Evolutionary conservation across 2,888 invertebrate species (phyloP).

Genomic region (Agrochola lychnidis): DNA sequence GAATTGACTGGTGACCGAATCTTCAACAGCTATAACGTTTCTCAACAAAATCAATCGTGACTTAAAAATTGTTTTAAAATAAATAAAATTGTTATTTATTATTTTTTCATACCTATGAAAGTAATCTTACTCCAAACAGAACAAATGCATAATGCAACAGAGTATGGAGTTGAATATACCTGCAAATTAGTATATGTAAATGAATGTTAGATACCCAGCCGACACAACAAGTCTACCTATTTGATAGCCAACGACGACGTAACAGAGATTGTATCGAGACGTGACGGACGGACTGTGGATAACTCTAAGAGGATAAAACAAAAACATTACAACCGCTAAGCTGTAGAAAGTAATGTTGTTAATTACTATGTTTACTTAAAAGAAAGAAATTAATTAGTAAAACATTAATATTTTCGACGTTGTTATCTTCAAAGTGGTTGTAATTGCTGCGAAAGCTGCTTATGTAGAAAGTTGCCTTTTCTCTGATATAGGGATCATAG

Average conservation of each 20-base stretch:
- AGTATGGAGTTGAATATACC: constrained; percentile 56
- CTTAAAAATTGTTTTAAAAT: background rate
- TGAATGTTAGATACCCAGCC: constrained; percentile 46
- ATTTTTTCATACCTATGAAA: background rate
- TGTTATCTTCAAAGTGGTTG: background rate
- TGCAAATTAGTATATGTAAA: constrained; percentile 51
- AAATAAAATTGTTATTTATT: background rate
- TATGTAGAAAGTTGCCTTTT: background rate
- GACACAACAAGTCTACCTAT: constrained; percentile 53
- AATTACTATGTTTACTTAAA: constrained; percentile 12
- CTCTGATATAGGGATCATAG: background rate
- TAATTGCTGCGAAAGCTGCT: background rate
- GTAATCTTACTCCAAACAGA: background rate
- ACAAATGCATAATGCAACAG: background rate
- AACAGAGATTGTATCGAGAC: constrained; percentile 58
- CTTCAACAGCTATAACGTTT: no score
- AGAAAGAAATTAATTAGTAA: constrained; percentile 1
- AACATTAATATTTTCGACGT: background rate
- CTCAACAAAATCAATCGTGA: no score
- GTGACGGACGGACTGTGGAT: constrained; percentile 42
- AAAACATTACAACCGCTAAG: constrained; percentile 34
- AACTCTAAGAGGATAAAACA: constrained; percentile 10
- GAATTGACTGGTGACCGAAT: no score
- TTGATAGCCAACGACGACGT: constrained; percentile 62
- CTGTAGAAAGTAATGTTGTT: constrained; percentile 45